Base-by-base conservation (phyloP, 2,888 invertebrate genomes). In the Oligia latruncula region DNA sequence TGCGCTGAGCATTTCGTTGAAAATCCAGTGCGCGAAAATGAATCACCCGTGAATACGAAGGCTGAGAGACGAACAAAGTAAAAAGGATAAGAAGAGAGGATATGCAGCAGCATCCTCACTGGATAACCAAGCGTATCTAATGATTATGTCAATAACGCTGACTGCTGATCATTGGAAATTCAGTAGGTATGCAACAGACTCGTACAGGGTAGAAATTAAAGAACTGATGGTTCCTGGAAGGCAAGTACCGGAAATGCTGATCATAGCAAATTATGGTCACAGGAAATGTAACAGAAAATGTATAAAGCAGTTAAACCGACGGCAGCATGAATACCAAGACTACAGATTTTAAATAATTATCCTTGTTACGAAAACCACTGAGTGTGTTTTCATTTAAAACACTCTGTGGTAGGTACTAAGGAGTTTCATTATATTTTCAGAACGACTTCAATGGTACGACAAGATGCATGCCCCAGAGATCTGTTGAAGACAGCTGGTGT, bases 401-500 rank as follows among this genome's bases (percentile, higher is more conserved):
- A 49, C 49, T 13, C 15, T 49, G 46, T 13, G 49, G 15, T 15
- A 58, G 49, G 15, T 15, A 58, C 9, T 58, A 52, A 66, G 13
- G 4, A 58, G 68, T 43, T 52, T 0, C 11, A 40, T 58, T 43
- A 66, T n/a, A n/a, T 20, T 83, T 85, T 64, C 89, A 93, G 93
- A 86, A 87, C 9, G 72, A 89, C n/a, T 89, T 87, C 65, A 87
- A 84, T 43, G 82, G 66, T 9, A 84, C 83, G 4, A 82, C 79
- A 11, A 86, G 92, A 85, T 94, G 93, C 74, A 89, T 74, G 23
- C 73, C 87, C 20, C 75, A 65, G 52, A 82, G 55, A 60, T 68
- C 75, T 15, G 20, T 74, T 35, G 55, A 81, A 17, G 35, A 52
- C 1, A 74, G 55, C 2, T 92, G 92, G 92, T 93, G 93, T 76